A percentile compares a stretch with the other conserved stretches of the same genome.
Evolutionary conservation across 2,888 invertebrate species (phyloP).

Genomic region (Leucophenga maculata): DNA sequence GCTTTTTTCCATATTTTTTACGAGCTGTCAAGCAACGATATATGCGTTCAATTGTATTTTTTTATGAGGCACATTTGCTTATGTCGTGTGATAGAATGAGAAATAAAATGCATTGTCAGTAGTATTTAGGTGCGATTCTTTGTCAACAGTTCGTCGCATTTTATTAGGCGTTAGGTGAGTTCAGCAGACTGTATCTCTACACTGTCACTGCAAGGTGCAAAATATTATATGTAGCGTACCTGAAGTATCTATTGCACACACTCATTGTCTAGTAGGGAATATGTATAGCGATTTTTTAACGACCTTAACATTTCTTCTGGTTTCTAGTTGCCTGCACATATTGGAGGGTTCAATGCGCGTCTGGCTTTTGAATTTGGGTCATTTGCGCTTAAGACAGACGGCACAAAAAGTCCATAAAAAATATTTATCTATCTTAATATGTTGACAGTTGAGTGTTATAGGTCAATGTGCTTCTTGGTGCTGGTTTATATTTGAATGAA

Average conservation of each 20-base stretch:
- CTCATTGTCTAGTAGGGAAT: constrained; percentile 3
- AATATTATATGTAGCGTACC: not conserved
- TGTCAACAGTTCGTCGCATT: constrained; percentile 12
- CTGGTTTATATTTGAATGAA: not conserved
- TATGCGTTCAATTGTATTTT: constrained; percentile 67
- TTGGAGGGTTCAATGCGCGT: constrained; percentile 14
- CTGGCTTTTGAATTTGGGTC: constrained; percentile 12
- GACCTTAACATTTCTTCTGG: not conserved
- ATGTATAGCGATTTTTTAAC: constrained; percentile 9
- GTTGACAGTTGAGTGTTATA: constrained; percentile 22
- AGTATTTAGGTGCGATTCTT: not conserved
- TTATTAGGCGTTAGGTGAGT: constrained; percentile 4
- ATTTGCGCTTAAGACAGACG: not conserved
- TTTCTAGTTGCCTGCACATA: constrained; percentile 19
- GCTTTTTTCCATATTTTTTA: constrained; percentile 46
- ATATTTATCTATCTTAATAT: constrained; percentile 22
- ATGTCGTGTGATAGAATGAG: too few species aligned
- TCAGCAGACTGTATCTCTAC: not conserved
- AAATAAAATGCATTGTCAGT: too few species aligned
- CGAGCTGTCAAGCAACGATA: constrained; percentile 64
- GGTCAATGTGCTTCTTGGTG: constrained; percentile 5
- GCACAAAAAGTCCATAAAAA: constrained; percentile 14
- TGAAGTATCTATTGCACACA: not conserved
- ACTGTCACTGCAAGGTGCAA: constrained; percentile 22
- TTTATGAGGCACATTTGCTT: constrained; percentile 23